Conservation (phyloP, 1,140 invertebrate species). For the Zelostemma sp. region DNA sequence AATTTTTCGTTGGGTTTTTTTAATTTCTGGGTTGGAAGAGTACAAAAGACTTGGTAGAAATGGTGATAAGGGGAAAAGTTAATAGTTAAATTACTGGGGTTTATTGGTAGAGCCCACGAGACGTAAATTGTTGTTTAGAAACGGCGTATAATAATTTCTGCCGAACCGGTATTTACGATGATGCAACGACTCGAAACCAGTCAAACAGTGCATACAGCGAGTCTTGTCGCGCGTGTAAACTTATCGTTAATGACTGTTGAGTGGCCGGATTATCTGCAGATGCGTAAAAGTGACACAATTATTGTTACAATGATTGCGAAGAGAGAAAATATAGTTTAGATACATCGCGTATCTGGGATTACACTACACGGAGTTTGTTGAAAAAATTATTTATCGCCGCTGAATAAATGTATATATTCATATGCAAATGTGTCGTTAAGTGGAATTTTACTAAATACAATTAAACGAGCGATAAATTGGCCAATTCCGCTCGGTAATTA, state of each 20-base stretch:
- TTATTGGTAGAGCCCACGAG: slow-evolving; percentile 1
- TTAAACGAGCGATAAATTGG: neutral
- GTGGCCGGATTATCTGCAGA: slow-evolving; percentile 29
- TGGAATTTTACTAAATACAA: neutral
- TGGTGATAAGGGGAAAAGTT: too few relatives aligned
- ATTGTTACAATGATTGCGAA: slow-evolving; percentile 18
- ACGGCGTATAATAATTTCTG: slow-evolving; percentile 29
- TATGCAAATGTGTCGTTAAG: neutral
- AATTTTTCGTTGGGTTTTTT: too few relatives aligned
- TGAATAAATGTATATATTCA: neutral
- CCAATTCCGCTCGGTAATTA: neutral
- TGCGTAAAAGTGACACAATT: slow-evolving; percentile 23
- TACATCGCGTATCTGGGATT: neutral
- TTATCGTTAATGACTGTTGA: slow-evolving; percentile 48
- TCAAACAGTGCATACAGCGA: slow-evolving; percentile 22
- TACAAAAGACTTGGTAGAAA: too few relatives aligned
- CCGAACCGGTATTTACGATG: slow-evolving; percentile 23
- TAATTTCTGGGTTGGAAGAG: too few relatives aligned
- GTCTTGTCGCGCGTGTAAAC: slow-evolving; percentile 44
- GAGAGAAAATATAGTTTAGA: slow-evolving; percentile 15
- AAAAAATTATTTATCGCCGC: neutral
- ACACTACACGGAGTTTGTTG: neutral
- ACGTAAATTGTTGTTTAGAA: slow-evolving; percentile 38
- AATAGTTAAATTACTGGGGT: neutral
- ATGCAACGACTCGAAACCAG: slow-evolving; percentile 35